Percentiles rank a stretch among this genome's conserved stretches.
Evolutionary conservation across 2,113 vertebrate species (phyloP).

Genomic region (Cavia aperea): DNA sequence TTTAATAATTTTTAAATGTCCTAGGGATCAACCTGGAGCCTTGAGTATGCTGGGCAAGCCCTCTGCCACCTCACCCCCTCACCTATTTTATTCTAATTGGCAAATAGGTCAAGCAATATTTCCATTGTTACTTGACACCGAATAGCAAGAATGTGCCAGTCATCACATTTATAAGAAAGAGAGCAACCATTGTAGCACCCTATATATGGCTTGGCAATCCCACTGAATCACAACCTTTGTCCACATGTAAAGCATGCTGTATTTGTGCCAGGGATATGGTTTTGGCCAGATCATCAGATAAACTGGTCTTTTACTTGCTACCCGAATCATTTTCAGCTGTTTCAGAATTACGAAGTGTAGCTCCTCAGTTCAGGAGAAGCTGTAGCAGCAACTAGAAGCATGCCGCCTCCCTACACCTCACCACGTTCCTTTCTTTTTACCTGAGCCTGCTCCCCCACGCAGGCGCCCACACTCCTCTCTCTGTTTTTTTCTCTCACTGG

Average conservation of each 20-base stretch:
- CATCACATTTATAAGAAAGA: not conserved
- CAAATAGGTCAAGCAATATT: not conserved
- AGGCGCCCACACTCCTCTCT: not conserved
- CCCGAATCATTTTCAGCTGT: conserved; percentile 6
- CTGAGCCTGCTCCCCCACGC: not conserved
- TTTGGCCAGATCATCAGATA: conserved; percentile 23
- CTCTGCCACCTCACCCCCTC: not conserved
- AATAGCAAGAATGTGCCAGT: not conserved
- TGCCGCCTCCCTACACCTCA: not conserved
- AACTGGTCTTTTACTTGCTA: not conserved
- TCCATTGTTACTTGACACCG: not conserved
- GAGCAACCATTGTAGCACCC: not conserved
- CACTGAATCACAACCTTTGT: not conserved
- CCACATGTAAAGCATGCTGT: not conserved
- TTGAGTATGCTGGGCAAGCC: not conserved
- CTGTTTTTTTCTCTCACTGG: not conserved
- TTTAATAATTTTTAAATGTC: not conserved
- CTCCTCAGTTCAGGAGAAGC: conserved; percentile 25
- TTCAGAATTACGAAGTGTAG: not conserved
- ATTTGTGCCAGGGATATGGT: not conserved
- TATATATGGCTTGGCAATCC: not conserved
- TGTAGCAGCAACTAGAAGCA: not conserved
- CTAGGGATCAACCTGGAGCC: not conserved
- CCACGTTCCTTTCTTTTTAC: not conserved
- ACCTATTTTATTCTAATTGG: not conserved